These are phyloP conservation scores for Sisyra terminalis DNA, from an alignment of 2,888 invertebrate genomes.

Conservation along the genomic window DNA sequence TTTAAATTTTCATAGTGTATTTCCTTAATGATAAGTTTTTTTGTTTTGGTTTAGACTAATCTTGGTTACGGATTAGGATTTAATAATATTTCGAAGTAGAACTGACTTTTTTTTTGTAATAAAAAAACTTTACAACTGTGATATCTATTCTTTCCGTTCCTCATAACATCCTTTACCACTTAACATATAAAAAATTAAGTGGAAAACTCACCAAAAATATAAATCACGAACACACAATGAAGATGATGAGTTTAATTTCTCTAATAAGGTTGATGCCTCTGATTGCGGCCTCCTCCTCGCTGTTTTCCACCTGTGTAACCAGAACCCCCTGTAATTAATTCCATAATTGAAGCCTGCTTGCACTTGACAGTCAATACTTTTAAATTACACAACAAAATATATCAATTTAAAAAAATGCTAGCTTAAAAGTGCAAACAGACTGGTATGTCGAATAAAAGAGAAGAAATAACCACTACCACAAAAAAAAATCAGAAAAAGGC, in stretches of 20 bases:
- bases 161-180: neutral
- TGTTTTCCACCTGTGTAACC: slow-evolving; percentile 74
- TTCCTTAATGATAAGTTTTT: no score
- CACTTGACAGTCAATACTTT: slow-evolving; percentile 2
- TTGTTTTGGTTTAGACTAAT: no score
- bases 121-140: neutral
- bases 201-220: slow-evolving; percentile 10
- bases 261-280: slow-evolving; percentile 81
- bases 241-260: slow-evolving; percentile 16
- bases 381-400: no score
- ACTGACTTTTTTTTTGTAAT: slow-evolving; percentile 1
- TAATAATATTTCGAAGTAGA: slow-evolving; percentile 1
- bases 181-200: neutral
- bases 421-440: slow-evolving; percentile 5
- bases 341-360: slow-evolving; percentile 5
- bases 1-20: no score
- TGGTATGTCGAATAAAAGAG: slow-evolving; percentile 4
- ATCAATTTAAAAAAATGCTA: no score
- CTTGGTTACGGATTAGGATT: neutral
- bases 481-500: slow-evolving; percentile 6
- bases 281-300: slow-evolving; percentile 60
- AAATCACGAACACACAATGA: slow-evolving; percentile 4
- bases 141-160: neutral
- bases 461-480: slow-evolving; percentile 4
- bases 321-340: slow-evolving; percentile 20